phyloP scores from a whole-genome alignment of 1,140 invertebrate genomes.

The Saccostrea cuccullata region DNA sequence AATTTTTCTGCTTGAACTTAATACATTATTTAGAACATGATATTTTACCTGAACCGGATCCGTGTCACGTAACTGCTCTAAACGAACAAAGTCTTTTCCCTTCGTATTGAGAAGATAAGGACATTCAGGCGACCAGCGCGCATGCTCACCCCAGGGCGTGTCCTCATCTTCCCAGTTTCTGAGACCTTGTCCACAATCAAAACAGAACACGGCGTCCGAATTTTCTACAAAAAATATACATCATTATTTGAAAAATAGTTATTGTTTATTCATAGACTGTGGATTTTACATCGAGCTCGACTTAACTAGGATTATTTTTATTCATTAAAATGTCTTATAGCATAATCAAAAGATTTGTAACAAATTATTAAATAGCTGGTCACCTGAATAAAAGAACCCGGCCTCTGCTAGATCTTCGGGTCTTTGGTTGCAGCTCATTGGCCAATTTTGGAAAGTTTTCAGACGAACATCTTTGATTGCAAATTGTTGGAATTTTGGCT shows the following conservation, averaged over 20 bases:
- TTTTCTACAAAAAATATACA: constrained; percentile 76
- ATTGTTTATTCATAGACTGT: too few relatives aligned
- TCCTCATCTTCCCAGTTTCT: constrained; percentile 86
- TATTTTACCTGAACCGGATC: constrained; percentile 8
- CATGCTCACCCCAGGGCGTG: constrained; percentile 87
- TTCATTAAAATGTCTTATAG: too few relatives aligned
- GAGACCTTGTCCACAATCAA: constrained; percentile 87
- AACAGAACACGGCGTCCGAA: constrained; percentile 88
- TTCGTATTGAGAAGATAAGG: constrained; percentile 87
- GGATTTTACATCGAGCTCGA: too few relatives aligned
- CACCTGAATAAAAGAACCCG: constrained; percentile 92
- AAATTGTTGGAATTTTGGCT: constrained; percentile 60
- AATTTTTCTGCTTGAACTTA: too few relatives aligned
- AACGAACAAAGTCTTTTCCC: constrained; percentile 85
- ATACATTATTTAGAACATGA: background rate
- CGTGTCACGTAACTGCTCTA: background rate
- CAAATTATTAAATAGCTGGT: constrained; percentile 72
- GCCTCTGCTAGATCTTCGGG: constrained; percentile 89
- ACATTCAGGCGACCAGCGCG: constrained; percentile 82
- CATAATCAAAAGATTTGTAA: too few relatives aligned
- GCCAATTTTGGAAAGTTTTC: constrained; percentile 83
- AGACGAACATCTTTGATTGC: constrained; percentile 84
- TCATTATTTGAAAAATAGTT: background rate
- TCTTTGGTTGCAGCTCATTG: constrained; percentile 80
- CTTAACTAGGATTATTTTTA: too few relatives aligned